These are phyloP conservation scores for Polia nebulosa DNA, from an alignment of 2,888 invertebrate species.

Conservation along the genomic window DNA sequence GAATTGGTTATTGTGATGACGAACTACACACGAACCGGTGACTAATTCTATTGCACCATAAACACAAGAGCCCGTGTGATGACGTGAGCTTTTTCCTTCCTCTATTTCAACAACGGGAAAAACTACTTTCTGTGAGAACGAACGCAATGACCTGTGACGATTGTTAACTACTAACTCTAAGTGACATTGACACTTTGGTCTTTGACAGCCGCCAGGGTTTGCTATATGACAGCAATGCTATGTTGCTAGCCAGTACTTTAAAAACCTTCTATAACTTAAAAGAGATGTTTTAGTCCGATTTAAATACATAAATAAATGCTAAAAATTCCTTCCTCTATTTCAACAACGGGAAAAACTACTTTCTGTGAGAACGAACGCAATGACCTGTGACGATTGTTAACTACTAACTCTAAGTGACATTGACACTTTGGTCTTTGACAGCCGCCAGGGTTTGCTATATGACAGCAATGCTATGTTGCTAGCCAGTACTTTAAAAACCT, in stretches of 20 bases:
- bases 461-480: slow-evolving; percentile 19
- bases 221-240: background rate
- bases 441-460: background rate
- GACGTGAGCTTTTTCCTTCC: slow-evolving; percentile 47
- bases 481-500: background rate
- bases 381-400: slow-evolving; percentile 26
- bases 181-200: slow-evolving; percentile 31
- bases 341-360: slow-evolving; percentile 47
- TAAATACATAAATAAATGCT: too few species aligned
- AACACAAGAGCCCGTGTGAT: slow-evolving; percentile 31
- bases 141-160: slow-evolving; percentile 28
- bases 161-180: slow-evolving; percentile 4
- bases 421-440: slow-evolving; percentile 28
- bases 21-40: slow-evolving; percentile 42
- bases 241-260: slow-evolving; percentile 15
- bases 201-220: background rate
- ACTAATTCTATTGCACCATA: slow-evolving; percentile 56
- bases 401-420: slow-evolving; percentile 31
- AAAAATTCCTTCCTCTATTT: slow-evolving; percentile 30
- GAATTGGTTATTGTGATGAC: slow-evolving; percentile 41
- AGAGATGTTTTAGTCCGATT: too few species aligned
- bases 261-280: background rate
- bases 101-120: slow-evolving; percentile 31
- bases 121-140: slow-evolving; percentile 49
- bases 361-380: slow-evolving; percentile 32